A percentile compares a stretch with the other conserved stretches of the same genome.
Conservation (phyloP, 2,888 invertebrate species). For the Carabus problematicus region DNA sequence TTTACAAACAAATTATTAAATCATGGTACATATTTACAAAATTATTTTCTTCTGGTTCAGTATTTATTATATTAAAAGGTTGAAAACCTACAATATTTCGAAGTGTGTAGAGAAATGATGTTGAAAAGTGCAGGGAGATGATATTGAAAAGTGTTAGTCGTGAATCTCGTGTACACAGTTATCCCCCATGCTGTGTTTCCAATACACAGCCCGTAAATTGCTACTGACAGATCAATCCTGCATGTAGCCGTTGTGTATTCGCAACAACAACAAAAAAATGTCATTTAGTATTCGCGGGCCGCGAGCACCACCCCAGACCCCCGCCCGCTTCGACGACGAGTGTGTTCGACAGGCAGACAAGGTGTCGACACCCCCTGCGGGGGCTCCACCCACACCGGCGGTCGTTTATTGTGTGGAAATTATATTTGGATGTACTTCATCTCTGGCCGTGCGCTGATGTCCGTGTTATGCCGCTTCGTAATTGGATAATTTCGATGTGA, state of each 20-base stretch:
- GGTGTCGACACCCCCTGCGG: slow-evolving; percentile 2
- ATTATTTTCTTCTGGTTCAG: no score
- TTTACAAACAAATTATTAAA: no score
- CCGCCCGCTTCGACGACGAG: background rate
- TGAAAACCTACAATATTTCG: no score
- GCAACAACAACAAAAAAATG: slow-evolving; percentile 48
- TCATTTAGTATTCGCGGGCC: slow-evolving; percentile 25
- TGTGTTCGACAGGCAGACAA: slow-evolving; percentile 15
- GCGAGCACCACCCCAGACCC: background rate
- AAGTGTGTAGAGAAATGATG: no score
- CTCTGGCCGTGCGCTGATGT: background rate
- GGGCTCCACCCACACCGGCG: slow-evolving; percentile 4
- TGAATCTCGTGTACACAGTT: no score
- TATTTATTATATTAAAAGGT: no score
- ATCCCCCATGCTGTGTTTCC: slow-evolving; percentile 8
- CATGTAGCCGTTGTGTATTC: slow-evolving; percentile 48
- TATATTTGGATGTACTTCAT: slow-evolving; percentile 1
- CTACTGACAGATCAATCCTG: slow-evolving; percentile 56
- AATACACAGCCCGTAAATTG: slow-evolving; percentile 50
- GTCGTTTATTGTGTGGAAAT: slow-evolving; percentile 5
- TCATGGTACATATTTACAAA: no score
- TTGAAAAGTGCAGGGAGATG: no score
- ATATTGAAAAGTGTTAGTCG: no score
- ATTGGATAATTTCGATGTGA: slow-evolving; percentile 30
- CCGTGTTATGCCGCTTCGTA: slow-evolving; percentile 15